Conservation (phyloP, 2,113 vertebrate genomes). For the Anolis sagrei region DNA sequence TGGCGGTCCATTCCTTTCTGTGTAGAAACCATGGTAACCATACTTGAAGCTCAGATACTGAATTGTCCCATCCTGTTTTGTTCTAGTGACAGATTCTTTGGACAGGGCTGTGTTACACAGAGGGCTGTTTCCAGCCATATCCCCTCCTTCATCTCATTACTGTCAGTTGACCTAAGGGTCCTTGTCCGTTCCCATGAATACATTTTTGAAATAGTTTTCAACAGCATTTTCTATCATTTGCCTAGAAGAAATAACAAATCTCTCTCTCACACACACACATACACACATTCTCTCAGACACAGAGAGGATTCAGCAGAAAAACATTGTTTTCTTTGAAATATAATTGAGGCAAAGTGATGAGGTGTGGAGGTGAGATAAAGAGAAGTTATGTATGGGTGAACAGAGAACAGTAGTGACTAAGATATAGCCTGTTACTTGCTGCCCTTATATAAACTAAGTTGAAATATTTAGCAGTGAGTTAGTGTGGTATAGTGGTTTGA, state of each 20-base stretch:
- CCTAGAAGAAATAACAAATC: conserved; percentile 27
- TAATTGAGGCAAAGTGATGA: conserved; percentile 6
- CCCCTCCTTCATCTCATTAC: conserved; percentile 55
- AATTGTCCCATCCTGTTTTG: conserved; percentile 65
- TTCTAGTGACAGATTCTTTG: conserved; percentile 58
- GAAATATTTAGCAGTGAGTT: not conserved
- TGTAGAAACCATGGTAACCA: conserved; percentile 81
- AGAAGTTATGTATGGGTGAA: not conserved
- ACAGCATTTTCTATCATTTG: conserved; percentile 25
- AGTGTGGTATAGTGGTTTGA: too few species aligned
- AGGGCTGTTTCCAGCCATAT: conserved; percentile 51
- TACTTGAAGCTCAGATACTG: conserved; percentile 66
- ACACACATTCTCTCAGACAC: not conserved
- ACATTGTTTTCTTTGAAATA: conserved; percentile 26
- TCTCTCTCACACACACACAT: conserved; percentile 8
- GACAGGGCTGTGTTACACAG: conserved; percentile 51
- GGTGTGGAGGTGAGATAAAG: not conserved
- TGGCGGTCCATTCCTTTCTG: conserved; percentile 57
- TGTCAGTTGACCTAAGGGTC: conserved; percentile 51
- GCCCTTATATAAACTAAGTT: not conserved
- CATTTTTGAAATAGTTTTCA: conserved; percentile 40
- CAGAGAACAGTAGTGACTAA: not conserved
- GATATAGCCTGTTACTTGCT: not conserved
- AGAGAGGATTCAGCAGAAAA: conserved; percentile 28
- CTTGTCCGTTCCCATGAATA: conserved; percentile 44